These are phyloP conservation scores for Hippopotamyrus pictus DNA, from an alignment of 2,797 vertebrate genomes.

Conservation along the genomic window DNA sequence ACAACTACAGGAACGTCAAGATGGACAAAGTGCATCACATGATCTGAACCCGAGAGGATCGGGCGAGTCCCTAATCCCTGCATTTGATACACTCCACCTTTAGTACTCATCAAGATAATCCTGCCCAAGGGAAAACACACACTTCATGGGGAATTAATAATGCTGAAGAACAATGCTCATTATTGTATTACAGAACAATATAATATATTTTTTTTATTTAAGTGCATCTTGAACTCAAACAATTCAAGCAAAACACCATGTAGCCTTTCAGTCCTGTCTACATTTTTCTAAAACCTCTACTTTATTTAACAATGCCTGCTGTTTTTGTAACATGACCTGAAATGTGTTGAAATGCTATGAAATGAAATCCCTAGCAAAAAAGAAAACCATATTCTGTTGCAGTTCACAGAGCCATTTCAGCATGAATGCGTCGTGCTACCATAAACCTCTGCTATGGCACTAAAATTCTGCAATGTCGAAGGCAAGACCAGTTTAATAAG, in stretches of 20 bases:
- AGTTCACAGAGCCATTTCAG: neutral
- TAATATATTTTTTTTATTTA: neutral
- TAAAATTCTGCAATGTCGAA: neutral
- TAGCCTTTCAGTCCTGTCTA: neutral
- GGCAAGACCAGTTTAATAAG: neutral
- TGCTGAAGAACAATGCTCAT: neutral
- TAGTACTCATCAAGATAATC: constrained; percentile 19
- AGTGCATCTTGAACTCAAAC: neutral
- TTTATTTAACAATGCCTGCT: neutral
- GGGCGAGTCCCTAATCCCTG: constrained; percentile 14
- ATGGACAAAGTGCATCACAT: neutral
- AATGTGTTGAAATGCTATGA: neutral
- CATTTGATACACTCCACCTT: constrained; percentile 2
- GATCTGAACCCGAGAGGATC: neutral
- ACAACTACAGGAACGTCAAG: neutral
- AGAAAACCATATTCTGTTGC: neutral
- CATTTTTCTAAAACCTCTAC: neutral
- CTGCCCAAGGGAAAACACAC: constrained; percentile 2
- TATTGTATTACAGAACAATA: neutral
- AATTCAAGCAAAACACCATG: neutral
- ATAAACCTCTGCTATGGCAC: neutral
- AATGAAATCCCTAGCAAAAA: neutral
- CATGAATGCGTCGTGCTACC: neutral
- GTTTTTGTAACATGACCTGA: neutral
- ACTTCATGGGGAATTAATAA: neutral